Base-by-base conservation (phyloP, 2,888 invertebrate species). In the Anaspis maculata region DNA sequence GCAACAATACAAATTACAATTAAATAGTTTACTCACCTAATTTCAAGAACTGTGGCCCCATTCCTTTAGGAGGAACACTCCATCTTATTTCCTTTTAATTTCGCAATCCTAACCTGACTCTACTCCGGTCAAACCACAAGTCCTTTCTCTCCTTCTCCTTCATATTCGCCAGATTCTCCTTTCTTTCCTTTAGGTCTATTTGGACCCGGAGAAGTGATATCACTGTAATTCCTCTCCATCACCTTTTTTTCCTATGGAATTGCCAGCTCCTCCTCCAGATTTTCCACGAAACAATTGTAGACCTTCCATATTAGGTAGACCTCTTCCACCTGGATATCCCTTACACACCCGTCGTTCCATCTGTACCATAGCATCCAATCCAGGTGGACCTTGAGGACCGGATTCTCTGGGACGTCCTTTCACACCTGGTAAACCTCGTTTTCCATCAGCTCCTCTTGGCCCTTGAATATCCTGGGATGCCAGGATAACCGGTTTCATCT, bases 301-400 rank as follows among this genome's bases (percentile, higher is more conserved):
- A n/a, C 88, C 88, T 48, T 79, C 73, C 13, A n/a, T n/a, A n/a
- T n/a, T n/a, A n/a, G n/a, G n/a, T n/a, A 59, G 52, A 19, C 88
- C 88, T 50, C 74, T 77, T 55, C 82, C 80, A 23, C 87, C 88
- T 5, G 85, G 85, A n/a, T 22, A 62, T 52, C 41, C 85, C 85
- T 59, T 72, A 77, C 0, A 54, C 41, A 3, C 85, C 85, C 1
- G 54, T 52, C 9, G 56, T 38, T 3, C 85, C 86, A 28, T 73
- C 70, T n/a, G 3, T 48, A 50, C 21, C 84, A 85, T 4, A 74
- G 62, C 15, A 54, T 50, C 3, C 85, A 40, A 11, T 25, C 87
- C 87, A 12, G 82, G 81, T 2, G 57, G 55, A 40, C 89, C 88
- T 13, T 79, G 77, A n/a, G 72, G 63, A 7, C 89, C 89, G 29